Evolutionary conservation across 2,888 invertebrate genomes (phyloP), one percentile per base, ranked within the genome.

Genomic region (Drosophila subsilvestris): DNA sequence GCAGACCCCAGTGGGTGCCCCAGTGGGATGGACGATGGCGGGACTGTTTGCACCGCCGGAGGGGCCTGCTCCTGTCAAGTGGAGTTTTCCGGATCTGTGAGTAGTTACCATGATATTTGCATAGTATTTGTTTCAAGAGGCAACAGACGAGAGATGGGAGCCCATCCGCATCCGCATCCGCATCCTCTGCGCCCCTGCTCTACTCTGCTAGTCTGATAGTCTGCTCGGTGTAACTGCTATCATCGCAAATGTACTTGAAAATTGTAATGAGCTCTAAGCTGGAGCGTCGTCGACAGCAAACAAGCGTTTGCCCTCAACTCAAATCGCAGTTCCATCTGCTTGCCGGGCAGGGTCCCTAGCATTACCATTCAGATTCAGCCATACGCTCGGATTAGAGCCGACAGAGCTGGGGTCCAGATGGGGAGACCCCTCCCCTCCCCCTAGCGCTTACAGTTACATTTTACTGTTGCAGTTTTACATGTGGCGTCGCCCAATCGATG

Each of bases 171-270:
- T 20, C 20, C 2, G 20, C 20, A 20, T 20, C 20, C n/a, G n/a
- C n/a, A n/a, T n/a, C 22, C 22, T 3, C 22, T 22, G 22, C 22
- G n/a, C n/a, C n/a, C 22, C 22, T 22, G 20, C 22, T 4, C 25
- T 25, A 20, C 51, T 25, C 59, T 44, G 49, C 44, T 43, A 20
- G 29, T 57, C 47, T 65, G 70, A 60, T 61, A 65, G 79, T 83
- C 68, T 59, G 63, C 53, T 83, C 53, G 76, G 85, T 89, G 78
- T 89, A 87, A 87, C 85, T 87, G 85, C 85, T 87, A 89, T 88
- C 89, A 86, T 78, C 89, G 89, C 86, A 86, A 86, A 86, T 89
- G 89, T 87, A 86, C 85, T 89, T 86, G 88, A 86, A 86, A 89
- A 86, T 86, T 86, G 85, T 86, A 86, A 86, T 86, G 85, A 86